A percentile compares a stretch with the other conserved stretches of the same genome.
These are phyloP conservation scores for Phalacrocorax aristotelis DNA, from an alignment of 2,113 vertebrate genomes.

Conservation along the genomic window DNA sequence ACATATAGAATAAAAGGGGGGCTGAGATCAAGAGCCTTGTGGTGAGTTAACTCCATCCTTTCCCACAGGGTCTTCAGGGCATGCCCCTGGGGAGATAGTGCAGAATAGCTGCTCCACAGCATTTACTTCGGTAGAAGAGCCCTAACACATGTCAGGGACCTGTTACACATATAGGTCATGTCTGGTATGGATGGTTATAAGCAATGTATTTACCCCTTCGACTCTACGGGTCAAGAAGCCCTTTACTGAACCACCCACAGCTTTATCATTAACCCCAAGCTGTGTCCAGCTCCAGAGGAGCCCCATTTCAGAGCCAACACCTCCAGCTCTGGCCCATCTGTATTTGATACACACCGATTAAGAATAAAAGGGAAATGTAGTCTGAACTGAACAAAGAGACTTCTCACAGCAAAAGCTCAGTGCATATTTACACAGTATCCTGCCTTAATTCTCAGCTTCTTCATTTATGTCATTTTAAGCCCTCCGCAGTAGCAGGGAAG, in stretches of 20 bases:
- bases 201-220: background rate
- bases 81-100: background rate
- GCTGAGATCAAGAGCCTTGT: background rate
- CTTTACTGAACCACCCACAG: background rate
- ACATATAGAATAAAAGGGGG: background rate
- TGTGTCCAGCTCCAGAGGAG: background rate
- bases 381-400: constrained; percentile 34
- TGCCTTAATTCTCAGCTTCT: constrained; percentile 37
- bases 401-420: constrained; percentile 15
- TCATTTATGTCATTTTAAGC: constrained; percentile 49
- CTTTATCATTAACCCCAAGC: background rate
- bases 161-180: background rate
- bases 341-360: background rate
- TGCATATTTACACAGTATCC: constrained; percentile 43
- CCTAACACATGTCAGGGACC: background rate
- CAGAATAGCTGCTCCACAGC: background rate
- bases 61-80: background rate
- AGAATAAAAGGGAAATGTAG: background rate
- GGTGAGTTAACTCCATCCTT: background rate
- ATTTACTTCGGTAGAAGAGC: background rate
- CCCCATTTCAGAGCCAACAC: background rate
- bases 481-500: background rate
- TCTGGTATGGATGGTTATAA: background rate
- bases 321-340: background rate
- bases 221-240: background rate